phyloP scores from a whole-genome alignment of 2,888 invertebrate species.

The Cryptus viduatorius region DNA sequence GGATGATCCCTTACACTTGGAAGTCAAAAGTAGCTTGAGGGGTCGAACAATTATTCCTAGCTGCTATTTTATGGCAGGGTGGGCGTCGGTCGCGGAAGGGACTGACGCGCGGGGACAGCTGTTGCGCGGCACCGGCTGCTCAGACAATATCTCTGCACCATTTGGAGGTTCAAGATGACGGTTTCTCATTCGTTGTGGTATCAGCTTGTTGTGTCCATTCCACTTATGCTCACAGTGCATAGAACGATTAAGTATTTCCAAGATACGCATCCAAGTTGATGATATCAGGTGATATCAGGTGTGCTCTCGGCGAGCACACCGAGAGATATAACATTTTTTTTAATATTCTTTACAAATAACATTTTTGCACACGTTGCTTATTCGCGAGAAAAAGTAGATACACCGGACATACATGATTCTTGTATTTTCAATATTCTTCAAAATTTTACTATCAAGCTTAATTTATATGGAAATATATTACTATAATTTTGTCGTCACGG shows the following conservation, averaged over 20 bases:
- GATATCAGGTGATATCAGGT: no score
- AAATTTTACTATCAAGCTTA: no score
- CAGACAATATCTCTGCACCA: slow-evolving; percentile 78
- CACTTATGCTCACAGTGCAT: not conserved
- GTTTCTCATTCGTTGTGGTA: slow-evolving; percentile 39
- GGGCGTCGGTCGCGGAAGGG: slow-evolving; percentile 41
- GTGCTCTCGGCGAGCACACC: no score
- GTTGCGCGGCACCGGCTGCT: slow-evolving; percentile 82
- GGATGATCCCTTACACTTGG: slow-evolving; percentile 65
- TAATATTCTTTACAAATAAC: no score
- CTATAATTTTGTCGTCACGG: no score
- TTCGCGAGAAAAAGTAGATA: no score
- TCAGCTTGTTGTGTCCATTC: slow-evolving; percentile 50
- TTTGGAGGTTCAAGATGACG: slow-evolving; percentile 76
- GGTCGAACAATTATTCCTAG: slow-evolving; percentile 75
- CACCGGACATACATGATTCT: no score
- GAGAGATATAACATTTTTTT: no score
- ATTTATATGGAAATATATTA: no score
- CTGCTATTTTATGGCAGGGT: slow-evolving; percentile 72
- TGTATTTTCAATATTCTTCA: no score
- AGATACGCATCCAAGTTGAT: not conserved
- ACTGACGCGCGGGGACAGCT: slow-evolving; percentile 76
- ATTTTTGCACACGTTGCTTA: no score
- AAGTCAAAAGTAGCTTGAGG: slow-evolving; percentile 58
- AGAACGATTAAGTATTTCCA: not conserved